Conservation (phyloP, 2,888 invertebrate species). For the Ophioninae sp. region DNA sequence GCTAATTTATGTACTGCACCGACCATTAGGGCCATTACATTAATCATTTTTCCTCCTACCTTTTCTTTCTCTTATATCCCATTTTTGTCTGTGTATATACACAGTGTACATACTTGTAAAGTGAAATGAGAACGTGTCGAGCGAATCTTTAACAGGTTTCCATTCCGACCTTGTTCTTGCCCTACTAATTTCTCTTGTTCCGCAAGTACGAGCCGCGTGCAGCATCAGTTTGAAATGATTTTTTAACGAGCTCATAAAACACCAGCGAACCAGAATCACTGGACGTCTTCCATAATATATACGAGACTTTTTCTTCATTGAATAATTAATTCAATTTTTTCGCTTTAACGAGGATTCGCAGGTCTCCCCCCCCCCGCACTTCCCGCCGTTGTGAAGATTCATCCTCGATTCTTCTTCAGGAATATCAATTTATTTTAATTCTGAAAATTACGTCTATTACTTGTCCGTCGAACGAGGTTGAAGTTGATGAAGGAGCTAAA, state of each 20-base stretch:
- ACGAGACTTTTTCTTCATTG: conserved; percentile 30
- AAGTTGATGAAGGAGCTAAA: background rate
- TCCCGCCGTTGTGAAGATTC: background rate
- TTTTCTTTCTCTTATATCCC: conserved; percentile 20
- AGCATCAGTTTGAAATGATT: conserved; percentile 71
- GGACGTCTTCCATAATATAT: conserved; percentile 24
- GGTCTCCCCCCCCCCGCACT: background rate
- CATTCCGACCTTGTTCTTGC: conserved; percentile 37
- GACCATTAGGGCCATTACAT: conserved; percentile 63
- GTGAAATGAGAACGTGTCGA: conserved; percentile 50
- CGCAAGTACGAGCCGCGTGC: conserved; percentile 3
- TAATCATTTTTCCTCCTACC: conserved; percentile 61
- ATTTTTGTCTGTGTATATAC: background rate
- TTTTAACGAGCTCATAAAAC: conserved; percentile 68
- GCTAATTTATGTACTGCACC: conserved; percentile 65
- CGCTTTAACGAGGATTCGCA: conserved; percentile 1
- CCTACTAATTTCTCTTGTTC: conserved; percentile 31
- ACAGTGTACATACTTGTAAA: conserved; percentile 35
- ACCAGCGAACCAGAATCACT: conserved; percentile 29
- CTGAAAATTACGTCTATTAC: background rate
- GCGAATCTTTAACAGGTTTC: conserved; percentile 62
- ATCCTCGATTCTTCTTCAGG: background rate
- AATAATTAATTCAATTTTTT: conserved; percentile 52
- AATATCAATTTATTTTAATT: background rate
- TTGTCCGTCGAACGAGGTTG: background rate